phyloP scores from a whole-genome alignment of 2,797 vertebrate species.

The Mormyrus hasselquistii region DNA sequence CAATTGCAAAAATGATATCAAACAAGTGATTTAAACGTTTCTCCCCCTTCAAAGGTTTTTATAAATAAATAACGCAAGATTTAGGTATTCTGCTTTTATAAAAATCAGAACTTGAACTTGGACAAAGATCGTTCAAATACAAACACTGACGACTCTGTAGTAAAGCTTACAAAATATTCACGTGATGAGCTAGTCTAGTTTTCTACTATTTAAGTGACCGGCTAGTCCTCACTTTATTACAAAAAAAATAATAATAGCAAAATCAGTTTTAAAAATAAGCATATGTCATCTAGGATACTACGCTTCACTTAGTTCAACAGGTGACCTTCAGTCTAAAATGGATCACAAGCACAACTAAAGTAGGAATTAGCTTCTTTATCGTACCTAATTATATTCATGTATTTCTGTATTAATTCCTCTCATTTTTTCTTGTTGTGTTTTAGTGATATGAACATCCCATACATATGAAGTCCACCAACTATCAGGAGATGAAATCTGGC shows the following conservation, averaged over 20 bases:
- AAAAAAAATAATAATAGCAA: constrained; percentile 11
- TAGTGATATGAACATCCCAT: background rate
- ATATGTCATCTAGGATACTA: constrained; percentile 4
- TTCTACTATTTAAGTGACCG: constrained; percentile 49
- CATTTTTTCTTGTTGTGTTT: background rate
- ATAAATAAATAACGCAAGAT: constrained; percentile 85
- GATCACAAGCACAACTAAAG: background rate
- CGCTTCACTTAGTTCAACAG: constrained; percentile 14
- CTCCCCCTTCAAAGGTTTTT: constrained; percentile 51
- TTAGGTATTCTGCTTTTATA: constrained; percentile 75
- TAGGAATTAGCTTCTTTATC: background rate
- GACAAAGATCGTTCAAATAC: constrained; percentile 80
- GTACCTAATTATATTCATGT: background rate
- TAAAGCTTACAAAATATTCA: constrained; percentile 63
- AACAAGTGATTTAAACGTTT: constrained; percentile 68
- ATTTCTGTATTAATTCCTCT: background rate
- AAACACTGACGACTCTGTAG: constrained; percentile 71
- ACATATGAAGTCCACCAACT: background rate
- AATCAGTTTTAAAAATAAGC: constrained; percentile 8
- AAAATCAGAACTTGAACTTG: constrained; percentile 85
- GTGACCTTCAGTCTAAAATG: constrained; percentile 10
- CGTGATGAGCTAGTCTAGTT: constrained; percentile 23
- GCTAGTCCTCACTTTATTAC: constrained; percentile 50
- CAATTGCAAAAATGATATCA: constrained; percentile 97
- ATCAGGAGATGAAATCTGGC: background rate